Evolutionary conservation across 2,113 vertebrate species (phyloP).

Genomic region (Xyliphius kryptos): DNA sequence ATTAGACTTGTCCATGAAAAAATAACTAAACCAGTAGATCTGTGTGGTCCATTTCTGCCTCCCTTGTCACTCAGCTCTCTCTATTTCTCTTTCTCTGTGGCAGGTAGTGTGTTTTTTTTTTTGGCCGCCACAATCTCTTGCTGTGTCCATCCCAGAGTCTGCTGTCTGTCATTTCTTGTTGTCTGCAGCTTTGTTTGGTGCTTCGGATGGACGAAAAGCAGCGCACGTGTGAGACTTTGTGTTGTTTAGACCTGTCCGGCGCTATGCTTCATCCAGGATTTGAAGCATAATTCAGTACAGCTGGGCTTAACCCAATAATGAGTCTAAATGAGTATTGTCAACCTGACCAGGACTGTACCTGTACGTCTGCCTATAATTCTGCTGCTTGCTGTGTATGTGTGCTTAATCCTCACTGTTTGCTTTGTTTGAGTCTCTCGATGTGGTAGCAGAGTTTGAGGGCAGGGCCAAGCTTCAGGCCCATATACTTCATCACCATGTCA

Average conservation of each 20-base stretch:
- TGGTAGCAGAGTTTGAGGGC: too few relatives aligned
- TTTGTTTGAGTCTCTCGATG: too few relatives aligned
- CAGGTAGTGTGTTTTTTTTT: slow-evolving; percentile 21
- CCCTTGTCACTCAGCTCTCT: too few relatives aligned
- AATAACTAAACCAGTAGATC: background rate
- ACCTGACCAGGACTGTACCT: slow-evolving; percentile 2
- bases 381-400: too few relatives aligned
- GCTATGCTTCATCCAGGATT: background rate
- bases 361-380: too few relatives aligned
- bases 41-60: background rate
- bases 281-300: slow-evolving; percentile 12
- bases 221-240: background rate
- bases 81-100: background rate
- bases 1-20: too few relatives aligned
- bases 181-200: background rate
- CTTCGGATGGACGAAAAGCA: slow-evolving; percentile 3
- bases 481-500: too few relatives aligned
- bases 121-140: slow-evolving; percentile 7
- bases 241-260: slow-evolving; percentile 1
- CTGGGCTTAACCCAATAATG: slow-evolving; percentile 7
- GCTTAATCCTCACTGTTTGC: too few relatives aligned
- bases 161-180: too few relatives aligned
- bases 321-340: slow-evolving; percentile 4
- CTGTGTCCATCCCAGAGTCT: slow-evolving; percentile 10
- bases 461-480: too few relatives aligned